Evolutionary conservation across 2,888 invertebrate species (phyloP), one percentile per base, ranked within the genome.

Genomic region (Lamellibrachia satsuma): DNA sequence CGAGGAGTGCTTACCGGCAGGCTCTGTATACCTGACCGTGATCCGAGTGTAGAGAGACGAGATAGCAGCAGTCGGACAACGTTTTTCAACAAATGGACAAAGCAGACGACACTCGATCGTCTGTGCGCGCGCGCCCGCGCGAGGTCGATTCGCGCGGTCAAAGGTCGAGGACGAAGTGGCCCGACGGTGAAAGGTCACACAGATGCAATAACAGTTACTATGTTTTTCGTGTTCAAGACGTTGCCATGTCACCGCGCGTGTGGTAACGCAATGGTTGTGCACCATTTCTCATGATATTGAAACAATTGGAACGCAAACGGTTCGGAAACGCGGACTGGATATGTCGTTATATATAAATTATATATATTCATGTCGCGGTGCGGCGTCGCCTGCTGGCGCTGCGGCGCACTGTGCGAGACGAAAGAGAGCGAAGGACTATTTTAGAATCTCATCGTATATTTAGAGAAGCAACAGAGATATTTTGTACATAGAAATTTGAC

Each of bases 371-470:
- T 6, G 75, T 22, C 15, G 22, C 75, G 15, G 75, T 22, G 75
- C 75, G 75, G 22, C 22, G 22, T 75, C 75, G 75, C 75, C 22
- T 1, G 39, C 39, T 39, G 39, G 39, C 39, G 39, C 39, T 75
- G 75, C 75, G 4, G 75, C 75, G 75, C 57, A 75, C 75, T 75
- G 22, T n/a, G 75, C 75, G 22, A 75, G 75, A 15, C 75, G 75
- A 75, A 75, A 75, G 75, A 75, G 75, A 15, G 75, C 75, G 75
- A 75, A n/a, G 75, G 75, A 75, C 75, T 75, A 75, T 75, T 75
- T 75, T 75, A 75, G 75, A 75, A 75, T 75, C 75, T 75, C 75
- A 75, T 75, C 75, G 75, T 75, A 75, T 75, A 75, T 75, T 75
- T 15, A 75, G 75, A 75, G 75, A 75, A 22, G 75, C 75, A 75